Evolutionary conservation across 53 echinoderm and acorn worm genomes (phyloP).

Genomic region (Henricia sp.): DNA sequence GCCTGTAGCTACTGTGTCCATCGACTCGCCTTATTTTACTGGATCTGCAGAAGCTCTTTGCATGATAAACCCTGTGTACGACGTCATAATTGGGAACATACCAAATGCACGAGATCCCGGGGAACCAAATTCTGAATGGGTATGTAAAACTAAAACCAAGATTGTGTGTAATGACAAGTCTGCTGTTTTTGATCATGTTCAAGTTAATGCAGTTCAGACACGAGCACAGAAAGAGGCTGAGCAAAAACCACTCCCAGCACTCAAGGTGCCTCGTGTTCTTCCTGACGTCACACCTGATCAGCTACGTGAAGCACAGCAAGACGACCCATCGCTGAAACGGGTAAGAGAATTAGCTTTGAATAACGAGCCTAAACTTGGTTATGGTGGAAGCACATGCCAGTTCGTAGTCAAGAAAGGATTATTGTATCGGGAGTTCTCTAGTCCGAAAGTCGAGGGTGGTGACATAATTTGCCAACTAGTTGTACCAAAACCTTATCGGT

Average conservation of each 20-base stretch:
- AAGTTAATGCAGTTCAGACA: slow-evolving; percentile 1
- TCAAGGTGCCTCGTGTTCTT: slow-evolving; percentile 30
- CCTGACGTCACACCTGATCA: slow-evolving; percentile 26
- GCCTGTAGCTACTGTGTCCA: neutral
- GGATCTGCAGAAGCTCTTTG: slow-evolving; percentile 11
- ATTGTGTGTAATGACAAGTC: too few species aligned
- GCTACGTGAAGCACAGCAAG: slow-evolving; percentile 24
- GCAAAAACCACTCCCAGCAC: slow-evolving; percentile 6
- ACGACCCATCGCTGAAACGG: slow-evolving; percentile 13
- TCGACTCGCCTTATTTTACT: slow-evolving; percentile 6
- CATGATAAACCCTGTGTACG: slow-evolving; percentile 35
- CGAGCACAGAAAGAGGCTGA: neutral
- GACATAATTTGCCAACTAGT: slow-evolving; percentile 28
- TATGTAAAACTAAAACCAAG: neutral
- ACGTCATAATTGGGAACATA: slow-evolving; percentile 3
- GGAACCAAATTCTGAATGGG: neutral
- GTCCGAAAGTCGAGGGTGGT: slow-evolving; percentile 24
- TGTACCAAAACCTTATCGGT: slow-evolving; percentile 33
- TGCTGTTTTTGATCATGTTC: neutral
- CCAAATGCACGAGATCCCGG: neutral
- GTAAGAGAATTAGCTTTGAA: neutral
- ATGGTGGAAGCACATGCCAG: neutral
- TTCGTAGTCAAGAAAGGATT: slow-evolving; percentile 20
- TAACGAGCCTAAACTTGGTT: neutral
- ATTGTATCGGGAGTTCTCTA: slow-evolving; percentile 12